These are phyloP conservation scores for Artemia sp. DNA, from an alignment of 2,888 invertebrate species.

Conservation along the genomic window DNA sequence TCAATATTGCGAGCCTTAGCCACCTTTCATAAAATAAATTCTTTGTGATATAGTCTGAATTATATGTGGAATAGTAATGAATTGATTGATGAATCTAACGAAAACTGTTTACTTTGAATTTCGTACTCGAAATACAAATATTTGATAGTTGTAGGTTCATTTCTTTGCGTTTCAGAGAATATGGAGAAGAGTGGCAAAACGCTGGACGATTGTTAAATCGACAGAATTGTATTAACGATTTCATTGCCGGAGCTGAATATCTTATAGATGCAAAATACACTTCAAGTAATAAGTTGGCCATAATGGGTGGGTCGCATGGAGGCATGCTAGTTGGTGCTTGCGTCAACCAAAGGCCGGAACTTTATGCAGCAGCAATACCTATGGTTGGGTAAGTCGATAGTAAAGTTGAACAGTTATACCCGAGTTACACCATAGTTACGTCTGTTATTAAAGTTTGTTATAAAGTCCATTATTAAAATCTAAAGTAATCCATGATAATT, in stretches of 20 bases:
- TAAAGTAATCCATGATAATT: neutral
- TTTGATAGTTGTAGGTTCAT: too few species aligned
- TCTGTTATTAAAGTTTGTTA: too few species aligned
- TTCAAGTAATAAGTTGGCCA: conserved; percentile 49
- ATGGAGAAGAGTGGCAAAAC: conserved; percentile 94
- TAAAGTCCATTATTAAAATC: too few species aligned
- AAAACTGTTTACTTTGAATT: too few species aligned
- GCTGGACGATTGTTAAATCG: conserved; percentile 75
- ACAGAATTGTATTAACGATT: conserved; percentile 95
- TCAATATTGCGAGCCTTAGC: too few species aligned
- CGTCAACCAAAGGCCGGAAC: conserved; percentile 80
- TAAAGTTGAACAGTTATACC: neutral
- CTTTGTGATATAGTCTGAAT: too few species aligned
- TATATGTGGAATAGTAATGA: too few species aligned
- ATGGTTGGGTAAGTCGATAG: conserved; percentile 67
- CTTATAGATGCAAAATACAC: conserved; percentile 66
- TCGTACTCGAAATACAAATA: too few species aligned
- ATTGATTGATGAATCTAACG: too few species aligned
- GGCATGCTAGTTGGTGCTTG: conserved; percentile 89
- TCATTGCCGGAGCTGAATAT: conserved; percentile 77
- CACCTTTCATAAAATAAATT: too few species aligned
- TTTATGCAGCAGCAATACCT: conserved; percentile 78
- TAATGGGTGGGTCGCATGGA: conserved; percentile 92
- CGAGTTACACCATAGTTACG: too few species aligned
- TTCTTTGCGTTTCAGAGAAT: conserved; percentile 49